Base-by-base conservation (phyloP, 2,888 invertebrate genomes). In the Cosmopolites sordidus region DNA sequence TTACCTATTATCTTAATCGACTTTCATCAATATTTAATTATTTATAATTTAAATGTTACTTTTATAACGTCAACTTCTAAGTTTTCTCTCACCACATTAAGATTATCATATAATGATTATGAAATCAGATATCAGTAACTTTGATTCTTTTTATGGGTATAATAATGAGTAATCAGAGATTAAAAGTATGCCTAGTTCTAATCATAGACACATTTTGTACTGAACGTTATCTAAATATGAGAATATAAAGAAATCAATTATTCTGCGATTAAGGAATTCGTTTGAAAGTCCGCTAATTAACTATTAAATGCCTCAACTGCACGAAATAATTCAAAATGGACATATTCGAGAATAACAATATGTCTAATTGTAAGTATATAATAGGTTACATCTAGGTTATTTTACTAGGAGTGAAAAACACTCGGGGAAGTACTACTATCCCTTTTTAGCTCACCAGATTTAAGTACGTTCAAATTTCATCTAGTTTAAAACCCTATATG, bases 321-420 rank as follows among this genome's bases (percentile, higher is more conserved):
- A 40, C 2, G 27, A 40, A 40, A 49, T 18, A 49, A 38, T 12
- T 27, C 27, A 29, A 43, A 37, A 41, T 42, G 44, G 51, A 45
- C 41, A 45, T 51, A 51, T 51, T 51, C 51, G 51, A 51, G 51
- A 45, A 16, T 49, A 37, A 37, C 38, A 43, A 49, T 49, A 39
- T 49, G 16, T 37, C 49, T 49, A 37, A 17, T 1, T 37, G 8
- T 33, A 33, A 33, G 33, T 33, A 33, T 43, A 43, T 14, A 43
- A 38, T 49, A 37, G 39, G 12, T 18, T 33, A 16, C 41, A 42
- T 43, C 43, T 38, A 49, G n/a, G n/a, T n/a, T n/a, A 16, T 41
- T 18, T 38, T 43, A n/a, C 17, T 39, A 49, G 9, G 17, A 43
- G 41, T 38, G 37, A 5, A 44, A 40, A 48, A 48, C 43, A 48